Base-by-base conservation (phyloP, 2,888 invertebrate genomes). In the Caenorhabditis uteleia region DNA sequence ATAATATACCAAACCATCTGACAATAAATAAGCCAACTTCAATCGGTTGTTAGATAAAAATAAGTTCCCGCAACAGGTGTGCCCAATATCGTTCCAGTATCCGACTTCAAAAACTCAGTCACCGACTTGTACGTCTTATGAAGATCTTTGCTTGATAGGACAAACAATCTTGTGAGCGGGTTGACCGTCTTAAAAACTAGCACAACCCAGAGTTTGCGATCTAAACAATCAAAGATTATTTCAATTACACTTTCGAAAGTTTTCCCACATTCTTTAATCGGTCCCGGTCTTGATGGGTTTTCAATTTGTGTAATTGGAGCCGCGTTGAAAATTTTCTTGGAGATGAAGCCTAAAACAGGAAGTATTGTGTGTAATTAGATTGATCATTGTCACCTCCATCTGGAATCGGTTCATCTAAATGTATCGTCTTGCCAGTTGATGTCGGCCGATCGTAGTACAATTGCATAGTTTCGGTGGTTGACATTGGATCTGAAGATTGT, bases 391-490 rank as follows among this genome's bases (percentile, higher is more conserved):
- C 31, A 51, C 77, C 77, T 55, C 77, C 77, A 42, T 77, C 77
- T 14, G 75, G 68, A 40, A 77, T 75, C 12, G 77, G 77, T 36
- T 72, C 77, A 43, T 75, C 75, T 14, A 77, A 51, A 51, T 72
- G 62, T 20, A 77, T 68, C 12, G 60, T 44, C 55, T 75, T 77
- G 6, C 74, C 75, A 21, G 65, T 61, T 10, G 59, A 66, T 20
- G 75, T 70, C 2, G 68, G 64, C 7, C 77, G 61, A 38, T 77
- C 77, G 39, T 77, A 77, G 42, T 77, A 77, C 36, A 77, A 54
- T 42, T 77, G 77, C 72, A 77, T 71, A 16, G 74, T 73, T 51
- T 77, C 77, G 8, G 72, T 70, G 2, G 64, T 51, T 8, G 70
- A 68, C 51, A 74, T 61, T 3, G 77, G 75, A 54, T 77, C 76